These are phyloP conservation scores for Mythimna albipuncta DNA, from an alignment of 2,888 invertebrate species.

Conservation along the genomic window DNA sequence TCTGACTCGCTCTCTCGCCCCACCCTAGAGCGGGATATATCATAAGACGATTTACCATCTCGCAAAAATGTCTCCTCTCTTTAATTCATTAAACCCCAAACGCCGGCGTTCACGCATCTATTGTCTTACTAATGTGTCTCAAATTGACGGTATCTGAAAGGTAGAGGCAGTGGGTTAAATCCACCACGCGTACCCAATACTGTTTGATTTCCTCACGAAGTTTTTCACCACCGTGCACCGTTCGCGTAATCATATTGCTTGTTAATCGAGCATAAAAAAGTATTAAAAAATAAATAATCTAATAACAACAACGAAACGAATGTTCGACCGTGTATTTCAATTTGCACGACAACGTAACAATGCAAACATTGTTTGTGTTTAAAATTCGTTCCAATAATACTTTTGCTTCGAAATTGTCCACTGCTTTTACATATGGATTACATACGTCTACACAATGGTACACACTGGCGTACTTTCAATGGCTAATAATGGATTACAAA, in stretches of 20 bases:
- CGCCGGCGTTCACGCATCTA: no score
- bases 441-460: constrained; percentile 24
- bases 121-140: no score
- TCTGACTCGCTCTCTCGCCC: no score
- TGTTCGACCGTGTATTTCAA: constrained; percentile 14
- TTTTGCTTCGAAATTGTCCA: constrained; percentile 1
- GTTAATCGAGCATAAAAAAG: constrained; percentile 22
- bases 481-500: constrained; percentile 40
- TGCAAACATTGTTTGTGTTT: constrained; percentile 3
- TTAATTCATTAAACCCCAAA: no score
- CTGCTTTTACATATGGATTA: constrained; percentile 33
- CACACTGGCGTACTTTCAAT: constrained; percentile 27
- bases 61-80: neutral
- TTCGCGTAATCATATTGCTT: neutral
- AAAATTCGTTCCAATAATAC: constrained; percentile 27
- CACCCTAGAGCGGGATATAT: no score
- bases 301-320: constrained; percentile 20
- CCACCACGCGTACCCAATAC: neutral
- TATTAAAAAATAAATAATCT: constrained; percentile 17
- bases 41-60: no score
- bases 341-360: constrained; percentile 11
- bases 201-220: neutral
- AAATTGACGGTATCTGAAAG: no score
- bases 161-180: neutral
- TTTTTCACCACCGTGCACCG: neutral